phyloP scores from a whole-genome alignment of 2,113 vertebrate species.

The Hypomesus transpacificus region DNA sequence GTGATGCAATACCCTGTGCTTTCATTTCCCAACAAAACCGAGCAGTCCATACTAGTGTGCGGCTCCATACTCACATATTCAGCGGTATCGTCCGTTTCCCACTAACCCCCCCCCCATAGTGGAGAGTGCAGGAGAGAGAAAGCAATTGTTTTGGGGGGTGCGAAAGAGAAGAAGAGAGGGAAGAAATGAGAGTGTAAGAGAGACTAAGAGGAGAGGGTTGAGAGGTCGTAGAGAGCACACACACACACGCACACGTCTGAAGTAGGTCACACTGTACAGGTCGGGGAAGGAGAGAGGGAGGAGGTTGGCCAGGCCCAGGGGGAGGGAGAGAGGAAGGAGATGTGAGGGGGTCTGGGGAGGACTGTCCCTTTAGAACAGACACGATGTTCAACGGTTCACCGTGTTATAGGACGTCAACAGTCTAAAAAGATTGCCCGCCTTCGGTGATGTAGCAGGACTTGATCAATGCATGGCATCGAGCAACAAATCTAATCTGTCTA shows the following conservation, averaged over 20 bases:
- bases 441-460: too few species aligned
- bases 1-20: conserved; percentile 68
- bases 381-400: too few species aligned
- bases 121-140: conserved; percentile 72
- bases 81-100: conserved; percentile 96
- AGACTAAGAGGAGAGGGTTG: conserved; percentile 30
- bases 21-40: conserved; percentile 43
- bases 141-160: conserved; percentile 55
- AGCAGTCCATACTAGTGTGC: conserved; percentile 48
- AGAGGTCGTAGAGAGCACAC: conserved; percentile 38
- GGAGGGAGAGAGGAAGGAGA: conserved; percentile 1
- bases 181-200: conserved; percentile 68
- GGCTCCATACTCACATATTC: conserved; percentile 89
- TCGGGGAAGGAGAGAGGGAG: conserved; percentile 38
- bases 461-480: too few species aligned
- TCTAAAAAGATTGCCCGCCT: too few species aligned
- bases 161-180: conserved; percentile 63
- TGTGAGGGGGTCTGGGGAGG: neutral
- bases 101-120: conserved; percentile 80
- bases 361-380: neutral
- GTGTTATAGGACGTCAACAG: too few species aligned
- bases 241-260: conserved; percentile 45
- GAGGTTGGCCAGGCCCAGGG: conserved; percentile 29
- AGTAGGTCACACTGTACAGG: conserved; percentile 54
- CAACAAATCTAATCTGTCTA: too few species aligned